These are phyloP conservation scores for Notiomystis cincta DNA, from an alignment of 2,113 vertebrate genomes.

Conservation along the genomic window DNA sequence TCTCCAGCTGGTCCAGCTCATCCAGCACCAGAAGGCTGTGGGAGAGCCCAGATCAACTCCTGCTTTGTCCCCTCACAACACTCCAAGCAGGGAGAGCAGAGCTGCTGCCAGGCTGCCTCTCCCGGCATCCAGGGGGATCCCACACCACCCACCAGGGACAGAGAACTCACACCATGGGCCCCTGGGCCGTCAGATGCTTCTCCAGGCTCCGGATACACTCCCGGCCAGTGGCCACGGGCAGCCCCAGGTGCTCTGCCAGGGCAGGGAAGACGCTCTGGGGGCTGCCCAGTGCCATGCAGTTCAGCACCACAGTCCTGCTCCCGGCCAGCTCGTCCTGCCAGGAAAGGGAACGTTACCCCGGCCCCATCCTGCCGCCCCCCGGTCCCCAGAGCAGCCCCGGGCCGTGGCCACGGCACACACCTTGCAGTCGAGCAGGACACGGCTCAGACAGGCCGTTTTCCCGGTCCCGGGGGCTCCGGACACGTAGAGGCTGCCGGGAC, in stretches of 20 bases:
- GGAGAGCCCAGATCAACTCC: neutral
- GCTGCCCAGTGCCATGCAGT: slow-evolving; percentile 90
- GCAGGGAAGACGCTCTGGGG: slow-evolving; percentile 85
- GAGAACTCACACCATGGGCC: slow-evolving; percentile 85
- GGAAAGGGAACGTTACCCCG: fast-evolving
- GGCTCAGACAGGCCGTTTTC: slow-evolving; percentile 89
- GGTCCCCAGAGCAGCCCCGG: neutral
- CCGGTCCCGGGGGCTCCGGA: slow-evolving; percentile 92
- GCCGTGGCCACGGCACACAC: slow-evolving; percentile 5
- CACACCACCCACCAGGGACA: fast-evolving
- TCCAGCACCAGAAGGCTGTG: slow-evolving; percentile 88
- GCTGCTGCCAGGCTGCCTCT: neutral
- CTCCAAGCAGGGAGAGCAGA: neutral
- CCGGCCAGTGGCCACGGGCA: neutral
- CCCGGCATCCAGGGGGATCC: neutral
- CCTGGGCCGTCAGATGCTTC: slow-evolving; percentile 75
- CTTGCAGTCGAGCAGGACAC: slow-evolving; percentile 83
- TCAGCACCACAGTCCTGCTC: slow-evolving; percentile 79
- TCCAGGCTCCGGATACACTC: slow-evolving; percentile 71
- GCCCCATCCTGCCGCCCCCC: neutral
- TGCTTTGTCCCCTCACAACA: neutral
- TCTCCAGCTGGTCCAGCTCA: slow-evolving; percentile 96
- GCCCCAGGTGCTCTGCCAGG: slow-evolving; percentile 78
- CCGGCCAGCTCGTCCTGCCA: slow-evolving; percentile 71
- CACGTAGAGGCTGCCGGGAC: slow-evolving; percentile 88